Percentiles rank a stretch among this genome's conserved stretches.
phyloP scores from a whole-genome alignment of 1,140 invertebrate genomes.

The Sesamia nonagrioides region DNA sequence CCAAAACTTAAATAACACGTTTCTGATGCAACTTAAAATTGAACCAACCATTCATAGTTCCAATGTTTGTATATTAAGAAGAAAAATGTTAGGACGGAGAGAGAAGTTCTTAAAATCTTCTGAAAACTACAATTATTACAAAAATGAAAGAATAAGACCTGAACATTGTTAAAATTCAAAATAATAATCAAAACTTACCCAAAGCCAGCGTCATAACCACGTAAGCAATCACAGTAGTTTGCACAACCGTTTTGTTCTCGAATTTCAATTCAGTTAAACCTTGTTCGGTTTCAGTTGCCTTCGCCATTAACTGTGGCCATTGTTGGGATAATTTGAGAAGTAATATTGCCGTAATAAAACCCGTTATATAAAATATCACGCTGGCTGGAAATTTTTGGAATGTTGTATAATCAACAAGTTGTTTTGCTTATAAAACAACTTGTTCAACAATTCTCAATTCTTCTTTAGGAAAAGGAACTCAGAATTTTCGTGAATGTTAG shows the following conservation, averaged over 20 bases:
- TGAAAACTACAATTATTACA: too few species aligned
- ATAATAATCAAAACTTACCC: constrained; percentile 32
- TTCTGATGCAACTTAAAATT: too few species aligned
- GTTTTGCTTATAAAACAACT: background rate
- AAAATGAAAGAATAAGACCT: too few species aligned
- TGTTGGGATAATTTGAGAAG: constrained; percentile 39
- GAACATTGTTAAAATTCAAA: background rate
- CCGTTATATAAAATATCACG: constrained; percentile 45
- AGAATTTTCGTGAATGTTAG: background rate
- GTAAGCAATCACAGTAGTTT: constrained; percentile 41
- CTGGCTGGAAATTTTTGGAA: constrained; percentile 39
- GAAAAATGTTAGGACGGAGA: too few species aligned
- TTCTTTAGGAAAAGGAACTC: background rate
- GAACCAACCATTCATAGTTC: too few species aligned
- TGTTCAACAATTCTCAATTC: too few species aligned
- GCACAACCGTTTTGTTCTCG: constrained; percentile 11
- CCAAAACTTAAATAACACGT: too few species aligned
- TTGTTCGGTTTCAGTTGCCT: constrained; percentile 48
- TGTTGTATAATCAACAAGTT: background rate
- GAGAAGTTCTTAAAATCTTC: too few species aligned
- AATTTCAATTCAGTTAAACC: constrained; percentile 42
- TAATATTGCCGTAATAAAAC: constrained; percentile 27
- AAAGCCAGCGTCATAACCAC: constrained; percentile 48
- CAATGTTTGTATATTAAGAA: too few species aligned
- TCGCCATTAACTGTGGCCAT: constrained; percentile 48